Base-by-base conservation (phyloP, 2,797 vertebrate genomes). In the Helicolenus hilgendorfi region DNA sequence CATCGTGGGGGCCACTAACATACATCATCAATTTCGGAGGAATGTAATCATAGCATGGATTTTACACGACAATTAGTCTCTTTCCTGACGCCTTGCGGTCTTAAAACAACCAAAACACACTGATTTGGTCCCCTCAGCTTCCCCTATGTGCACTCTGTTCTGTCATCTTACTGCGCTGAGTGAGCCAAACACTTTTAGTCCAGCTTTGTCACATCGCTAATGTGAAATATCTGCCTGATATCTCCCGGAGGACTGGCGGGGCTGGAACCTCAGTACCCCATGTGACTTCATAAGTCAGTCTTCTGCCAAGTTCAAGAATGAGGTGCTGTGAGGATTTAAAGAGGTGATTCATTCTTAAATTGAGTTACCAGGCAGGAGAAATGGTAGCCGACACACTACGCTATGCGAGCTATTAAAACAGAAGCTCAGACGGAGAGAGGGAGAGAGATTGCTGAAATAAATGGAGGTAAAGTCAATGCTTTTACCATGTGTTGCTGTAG, bases 331-430 rank as follows among this genome's bases (percentile, higher is more conserved):
- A 88, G 81, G 84, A 81, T 91, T 92, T 89, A 85, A 92, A 88
- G 83, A 88, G 87, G 80, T 70, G 22, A 92, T 86, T 94, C 82
- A 87, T 84, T 88, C 76, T 85, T 78, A 91, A 95, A 96, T 95
- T 77, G 94, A 94, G 91, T 95, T 95, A 93, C 89, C 92, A 91
- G 87, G 89, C 89, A 81, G 88, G 79, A 90, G 79, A 75, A 86
- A 87, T 91, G 81, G 91, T 89, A 89, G 93, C 88, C 63, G 91
- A 82, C 84, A 89, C 91, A 89, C 93, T 86, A 67, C 11, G 26
- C 84, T 87, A 82, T 83, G 83, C 68, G 73, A 94, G 91, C 94
- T 94, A 96, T 96, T 96, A 97, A 97, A 97, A 97, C 96, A 97
- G 97, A 96, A 97, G 96, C 93, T 92, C 91, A 87, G 84, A 86